Conservation (phyloP, 2,113 vertebrate species). For the Vanacampus margaritifer region DNA sequence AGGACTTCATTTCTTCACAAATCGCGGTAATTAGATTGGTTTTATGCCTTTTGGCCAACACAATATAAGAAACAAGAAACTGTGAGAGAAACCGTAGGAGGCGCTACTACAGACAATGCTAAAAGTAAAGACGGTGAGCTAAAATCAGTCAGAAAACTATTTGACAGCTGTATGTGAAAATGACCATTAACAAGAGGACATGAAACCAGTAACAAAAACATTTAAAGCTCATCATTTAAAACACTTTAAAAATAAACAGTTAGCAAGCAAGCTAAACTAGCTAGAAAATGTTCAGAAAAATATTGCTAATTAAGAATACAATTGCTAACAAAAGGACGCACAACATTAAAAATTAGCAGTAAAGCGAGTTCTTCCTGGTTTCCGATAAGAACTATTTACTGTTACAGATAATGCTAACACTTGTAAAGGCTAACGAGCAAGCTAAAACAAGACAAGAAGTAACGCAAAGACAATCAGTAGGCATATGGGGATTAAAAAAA, state of each 20-base stretch:
- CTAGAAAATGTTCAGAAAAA: not conserved
- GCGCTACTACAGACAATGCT: not conserved
- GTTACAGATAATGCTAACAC: not conserved
- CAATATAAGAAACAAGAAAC: not conserved
- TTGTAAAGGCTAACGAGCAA: not conserved
- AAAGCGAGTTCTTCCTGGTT: not conserved
- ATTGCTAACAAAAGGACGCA: not conserved
- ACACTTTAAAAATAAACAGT: no score
- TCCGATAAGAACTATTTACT: not conserved
- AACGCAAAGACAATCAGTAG: not conserved
- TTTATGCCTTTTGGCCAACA: not conserved
- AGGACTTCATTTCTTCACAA: constrained; percentile 22
- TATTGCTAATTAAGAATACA: no score
- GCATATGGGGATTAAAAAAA: no score
- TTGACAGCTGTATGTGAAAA: no score
- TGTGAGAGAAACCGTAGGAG: not conserved
- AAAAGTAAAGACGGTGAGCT: not conserved
- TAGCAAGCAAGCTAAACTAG: not conserved
- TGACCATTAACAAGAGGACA: no score
- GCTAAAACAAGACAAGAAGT: not conserved
- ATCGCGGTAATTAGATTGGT: not conserved
- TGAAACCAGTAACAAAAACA: no score
- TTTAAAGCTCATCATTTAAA: no score
- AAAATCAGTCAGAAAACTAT: no score
- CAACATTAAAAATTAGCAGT: not conserved